Base-by-base conservation (phyloP, 1,140 invertebrate genomes). In the Heliconius eleuchia region DNA sequence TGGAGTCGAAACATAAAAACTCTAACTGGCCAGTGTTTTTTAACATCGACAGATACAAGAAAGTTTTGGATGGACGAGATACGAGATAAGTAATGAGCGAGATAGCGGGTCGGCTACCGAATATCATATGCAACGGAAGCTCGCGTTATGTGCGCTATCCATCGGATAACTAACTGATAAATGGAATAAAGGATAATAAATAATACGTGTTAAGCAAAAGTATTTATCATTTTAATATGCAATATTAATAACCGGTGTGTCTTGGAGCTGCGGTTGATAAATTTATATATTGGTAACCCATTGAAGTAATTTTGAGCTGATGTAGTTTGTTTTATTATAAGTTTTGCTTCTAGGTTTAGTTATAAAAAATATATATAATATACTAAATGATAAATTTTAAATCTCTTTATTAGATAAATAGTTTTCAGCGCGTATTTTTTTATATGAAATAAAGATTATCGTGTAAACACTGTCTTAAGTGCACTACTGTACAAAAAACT, bases 61-160 rank as follows among this genome's bases (percentile, higher is more conserved):
- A 83, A 86, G 84, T 83, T 81, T 84, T 73, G 77, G 81, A 50
- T 72, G 50, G 80, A 77, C 77, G 78, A 85, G 89, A 92, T 91
- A 89, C 85, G 85, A 89, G 83, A 91, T 89, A 89, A 92, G 85
- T 91, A 91, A 92, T 92, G 89, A 87, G 76, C 83, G 81, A 84
- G 83, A 88, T 87, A 86, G 78, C 66, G 76, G 82, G 23, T 66
- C 78, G 78, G 91, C 92, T 92, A 91, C 91, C 81, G 91, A 88
- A 88, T 89, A 87, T 88, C 87, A 88, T 90, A 88, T 82, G 84
- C 66, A 72, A 86, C 88, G 83, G 91, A 91, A 91, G 91, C 88
- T 74, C 83, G 80, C 79, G 84, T 86, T 86, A 84, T 78, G 76
- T 85, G 86, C 83, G 79, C 79, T 73, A 80, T 77, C 72, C 75